phyloP scores from a whole-genome alignment of 2,113 vertebrate genomes.

The Salvelinus alpinus region DNA sequence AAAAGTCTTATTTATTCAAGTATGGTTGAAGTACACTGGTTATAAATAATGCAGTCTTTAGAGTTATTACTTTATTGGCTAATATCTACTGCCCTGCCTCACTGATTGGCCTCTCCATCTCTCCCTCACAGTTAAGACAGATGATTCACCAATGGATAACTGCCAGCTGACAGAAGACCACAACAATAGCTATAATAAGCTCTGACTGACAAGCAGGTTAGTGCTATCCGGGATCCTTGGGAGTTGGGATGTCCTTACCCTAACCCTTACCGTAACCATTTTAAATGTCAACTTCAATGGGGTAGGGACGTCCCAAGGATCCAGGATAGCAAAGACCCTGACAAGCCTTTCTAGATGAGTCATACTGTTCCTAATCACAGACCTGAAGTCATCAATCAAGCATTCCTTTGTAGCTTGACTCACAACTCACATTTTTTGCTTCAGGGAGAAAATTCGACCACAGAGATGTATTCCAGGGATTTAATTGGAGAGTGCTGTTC shows the following conservation, averaged over 20 bases:
- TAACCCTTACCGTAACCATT: too few relatives aligned
- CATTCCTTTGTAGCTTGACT: neutral
- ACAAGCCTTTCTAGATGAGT: neutral
- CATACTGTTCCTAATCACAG: too few relatives aligned
- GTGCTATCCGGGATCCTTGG: too few relatives aligned
- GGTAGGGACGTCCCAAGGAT: too few relatives aligned
- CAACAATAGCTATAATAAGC: neutral
- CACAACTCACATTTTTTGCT: neutral
- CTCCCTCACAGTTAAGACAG: slow-evolving; percentile 12
- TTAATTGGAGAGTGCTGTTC: too few relatives aligned
- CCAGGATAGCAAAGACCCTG: too few relatives aligned
- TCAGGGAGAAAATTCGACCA: too few relatives aligned
- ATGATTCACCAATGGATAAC: neutral
- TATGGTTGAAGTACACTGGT: neutral
- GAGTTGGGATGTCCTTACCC: too few relatives aligned
- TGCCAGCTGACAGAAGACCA: slow-evolving; percentile 1
- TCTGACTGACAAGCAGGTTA: neutral
- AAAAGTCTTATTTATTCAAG: too few relatives aligned
- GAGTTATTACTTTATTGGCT: neutral
- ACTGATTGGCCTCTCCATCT: slow-evolving; percentile 4
- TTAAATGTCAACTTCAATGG: too few relatives aligned
- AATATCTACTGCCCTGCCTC: neutral
- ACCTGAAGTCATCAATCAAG: neutral
- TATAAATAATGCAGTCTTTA: neutral
- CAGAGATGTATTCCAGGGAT: too few relatives aligned